Evolutionary conservation across 2,113 vertebrate genomes (phyloP), one percentile per base, ranked within the genome.

Genomic region (Bos taurus): DNA sequence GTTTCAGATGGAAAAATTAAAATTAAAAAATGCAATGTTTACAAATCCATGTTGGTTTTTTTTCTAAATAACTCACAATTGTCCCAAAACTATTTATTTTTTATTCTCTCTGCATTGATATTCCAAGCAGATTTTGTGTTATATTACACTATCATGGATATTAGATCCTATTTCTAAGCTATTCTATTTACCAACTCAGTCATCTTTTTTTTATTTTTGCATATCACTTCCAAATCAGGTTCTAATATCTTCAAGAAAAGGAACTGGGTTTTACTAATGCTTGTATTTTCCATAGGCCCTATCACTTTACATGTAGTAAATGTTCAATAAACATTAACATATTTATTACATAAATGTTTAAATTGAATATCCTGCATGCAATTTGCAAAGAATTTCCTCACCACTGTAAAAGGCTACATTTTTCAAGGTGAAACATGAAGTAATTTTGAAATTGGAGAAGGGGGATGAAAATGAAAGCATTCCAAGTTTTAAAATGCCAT

Each of bases 371-470:
- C 89, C 60, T 96, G 80, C 96, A 96, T 36, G 91, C 96, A 95
- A 97, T 78, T 94, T 88, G 90, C 48, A 94, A 98, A 94, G 96
- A 97, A 98, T 97, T 98, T 98, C 97, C 97, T 97, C 40, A 25
- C 52, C 67, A 80, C 96, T 97, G 85, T 81, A 94, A 96, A 96
- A 98, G 96, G 97, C 96, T 97, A 97, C 96, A 98, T 98, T 98
- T 97, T 97, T 98, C 97, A 98, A 98, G 98, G 98, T 98, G 97
- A 98, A 98, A 92, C 94, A 97, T 98, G 97, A 98, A 98, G 97
- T 96, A 95, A 98, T 98, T 97, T 96, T 97, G 98, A 97, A 98
- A 98, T 90, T 90, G 74, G 95, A 98, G 97, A 94, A 98, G 83
- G 90, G 92, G 91, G 64, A 81, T 90, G 46, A 98, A 78, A 92